These are phyloP conservation scores for Pardalotus punctatus DNA, from an alignment of 2,113 vertebrate species.

Conservation along the genomic window DNA sequence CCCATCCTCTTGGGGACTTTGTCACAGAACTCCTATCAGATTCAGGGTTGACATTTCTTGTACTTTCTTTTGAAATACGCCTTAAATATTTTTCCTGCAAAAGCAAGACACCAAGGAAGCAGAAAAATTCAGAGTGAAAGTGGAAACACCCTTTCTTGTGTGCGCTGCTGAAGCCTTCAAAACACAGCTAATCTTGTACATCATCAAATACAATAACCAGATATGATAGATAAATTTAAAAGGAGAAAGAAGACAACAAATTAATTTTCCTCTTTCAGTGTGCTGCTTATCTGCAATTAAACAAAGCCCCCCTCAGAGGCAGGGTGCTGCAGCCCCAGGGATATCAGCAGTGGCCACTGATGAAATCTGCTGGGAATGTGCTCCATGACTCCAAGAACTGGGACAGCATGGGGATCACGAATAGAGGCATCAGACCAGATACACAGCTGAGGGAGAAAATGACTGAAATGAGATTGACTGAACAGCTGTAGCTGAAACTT, in stretches of 20 bases:
- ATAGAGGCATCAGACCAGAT: neutral
- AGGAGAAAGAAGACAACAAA: neutral
- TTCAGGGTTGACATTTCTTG: neutral
- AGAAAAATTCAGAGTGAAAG: neutral
- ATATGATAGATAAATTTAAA: neutral
- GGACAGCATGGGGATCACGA: neutral
- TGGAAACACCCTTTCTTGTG: neutral
- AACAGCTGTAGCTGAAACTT: neutral
- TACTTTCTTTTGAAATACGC: neutral
- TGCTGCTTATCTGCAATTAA: neutral
- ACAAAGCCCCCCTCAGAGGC: rapidly evolving
- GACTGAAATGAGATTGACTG: neutral
- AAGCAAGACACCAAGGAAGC: neutral
- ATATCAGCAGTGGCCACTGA: neutral
- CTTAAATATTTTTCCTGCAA: neutral
- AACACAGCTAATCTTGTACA: neutral
- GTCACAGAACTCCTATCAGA: neutral
- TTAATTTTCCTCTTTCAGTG: neutral
- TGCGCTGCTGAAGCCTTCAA: neutral
- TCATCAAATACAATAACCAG: neutral
- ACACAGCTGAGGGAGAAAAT: neutral
- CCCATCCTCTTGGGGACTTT: neutral
- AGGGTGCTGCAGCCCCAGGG: rapidly evolving
- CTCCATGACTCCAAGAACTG: neutral
- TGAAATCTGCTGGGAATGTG: neutral